Percentiles rank a stretch among this genome's conserved stretches.
These are phyloP conservation scores for Prolemur simus DNA, from an alignment of 2,113 vertebrate species.

Conservation along the genomic window DNA sequence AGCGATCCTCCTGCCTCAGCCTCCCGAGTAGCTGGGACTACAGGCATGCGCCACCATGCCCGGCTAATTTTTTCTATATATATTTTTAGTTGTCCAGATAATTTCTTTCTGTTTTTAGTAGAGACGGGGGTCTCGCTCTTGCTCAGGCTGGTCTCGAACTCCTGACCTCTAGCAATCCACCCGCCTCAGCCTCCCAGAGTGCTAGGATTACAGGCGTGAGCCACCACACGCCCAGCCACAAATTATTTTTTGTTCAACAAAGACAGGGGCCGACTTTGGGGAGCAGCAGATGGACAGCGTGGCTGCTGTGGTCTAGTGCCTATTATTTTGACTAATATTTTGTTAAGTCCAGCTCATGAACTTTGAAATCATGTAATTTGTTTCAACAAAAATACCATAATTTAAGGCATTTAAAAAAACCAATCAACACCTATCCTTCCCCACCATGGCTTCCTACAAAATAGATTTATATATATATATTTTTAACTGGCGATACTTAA, in stretches of 20 bases:
- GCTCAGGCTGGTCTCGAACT: too few relatives aligned
- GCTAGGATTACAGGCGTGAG: too few relatives aligned
- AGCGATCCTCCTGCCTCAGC: too few relatives aligned
- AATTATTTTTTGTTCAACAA: slow-evolving; percentile 4
- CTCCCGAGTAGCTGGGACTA: too few relatives aligned
- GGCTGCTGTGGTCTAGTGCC: background rate
- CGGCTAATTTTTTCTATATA: too few relatives aligned
- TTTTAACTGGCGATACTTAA: background rate
- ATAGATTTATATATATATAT: background rate
- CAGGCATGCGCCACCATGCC: too few relatives aligned
- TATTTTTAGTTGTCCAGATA: too few relatives aligned
- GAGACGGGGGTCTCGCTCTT: too few relatives aligned
- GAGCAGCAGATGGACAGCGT: background rate
- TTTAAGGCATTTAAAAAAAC: background rate
- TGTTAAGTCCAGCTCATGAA: background rate
- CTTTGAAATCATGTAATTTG: background rate
- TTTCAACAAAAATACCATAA: background rate
- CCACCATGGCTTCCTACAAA: background rate
- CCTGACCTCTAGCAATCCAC: too few relatives aligned
- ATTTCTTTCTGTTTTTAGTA: too few relatives aligned
- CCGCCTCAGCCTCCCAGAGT: too few relatives aligned
- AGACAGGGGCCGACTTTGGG: background rate
- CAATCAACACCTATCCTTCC: background rate
- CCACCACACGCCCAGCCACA: too few relatives aligned
- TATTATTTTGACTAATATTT: background rate